phyloP scores from a whole-genome alignment of 2,113 vertebrate species.

The Varanus salvator region DNA sequence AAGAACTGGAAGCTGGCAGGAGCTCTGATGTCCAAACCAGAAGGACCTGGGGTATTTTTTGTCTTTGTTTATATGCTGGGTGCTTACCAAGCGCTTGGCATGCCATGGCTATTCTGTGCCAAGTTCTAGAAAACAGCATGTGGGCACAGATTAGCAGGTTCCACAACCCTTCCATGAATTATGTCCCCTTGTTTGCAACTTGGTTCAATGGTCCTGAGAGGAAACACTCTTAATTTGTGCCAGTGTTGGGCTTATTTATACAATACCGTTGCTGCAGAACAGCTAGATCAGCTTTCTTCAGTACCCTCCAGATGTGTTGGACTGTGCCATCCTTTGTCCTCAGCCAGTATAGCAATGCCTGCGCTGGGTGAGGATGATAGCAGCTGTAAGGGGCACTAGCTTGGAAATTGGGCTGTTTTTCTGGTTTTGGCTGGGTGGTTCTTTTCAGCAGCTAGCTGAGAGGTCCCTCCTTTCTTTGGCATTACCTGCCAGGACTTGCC shows the following conservation, averaged over 20 bases:
- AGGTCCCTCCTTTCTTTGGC: background rate
- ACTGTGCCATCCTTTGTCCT: background rate
- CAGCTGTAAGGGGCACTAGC: background rate
- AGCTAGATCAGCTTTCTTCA: background rate
- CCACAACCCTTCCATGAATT: background rate
- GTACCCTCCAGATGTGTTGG: background rate
- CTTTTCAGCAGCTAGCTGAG: background rate
- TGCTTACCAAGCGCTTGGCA: background rate
- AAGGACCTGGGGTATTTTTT: background rate
- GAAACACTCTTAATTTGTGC: background rate
- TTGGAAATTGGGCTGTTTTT: background rate
- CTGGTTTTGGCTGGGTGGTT: background rate
- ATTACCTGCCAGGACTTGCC: background rate
- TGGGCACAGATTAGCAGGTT: background rate
- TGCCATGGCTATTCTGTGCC: background rate
- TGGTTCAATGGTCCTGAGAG: background rate
- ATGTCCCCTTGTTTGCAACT: background rate
- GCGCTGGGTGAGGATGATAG: background rate
- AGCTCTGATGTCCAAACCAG: background rate
- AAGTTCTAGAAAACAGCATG: background rate
- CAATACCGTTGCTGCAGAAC: background rate
- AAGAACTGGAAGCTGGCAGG: background rate
- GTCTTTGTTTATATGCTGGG: background rate
- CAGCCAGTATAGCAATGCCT: background rate
- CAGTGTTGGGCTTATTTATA: background rate